Percentiles rank a stretch among this genome's conserved stretches.
These are phyloP conservation scores for Bucco capensis DNA, from an alignment of 2,113 vertebrate genomes.

Conservation along the genomic window DNA sequence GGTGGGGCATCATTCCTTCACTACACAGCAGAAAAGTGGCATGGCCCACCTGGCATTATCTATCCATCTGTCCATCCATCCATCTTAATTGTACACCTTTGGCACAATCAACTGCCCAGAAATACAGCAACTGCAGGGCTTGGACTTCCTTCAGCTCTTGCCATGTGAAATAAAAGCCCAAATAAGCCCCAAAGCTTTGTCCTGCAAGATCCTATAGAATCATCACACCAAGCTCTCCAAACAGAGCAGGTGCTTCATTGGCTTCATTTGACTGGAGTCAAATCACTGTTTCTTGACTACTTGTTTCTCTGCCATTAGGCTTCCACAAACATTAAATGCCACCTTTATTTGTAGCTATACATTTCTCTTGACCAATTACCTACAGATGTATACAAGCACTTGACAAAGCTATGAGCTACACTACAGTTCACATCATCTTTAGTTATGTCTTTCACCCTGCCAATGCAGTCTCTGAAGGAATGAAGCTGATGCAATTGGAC, in stretches of 20 bases:
- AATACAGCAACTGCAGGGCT: background rate
- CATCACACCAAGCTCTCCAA: background rate
- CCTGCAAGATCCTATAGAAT: background rate
- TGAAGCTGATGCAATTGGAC: background rate
- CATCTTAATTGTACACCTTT: background rate
- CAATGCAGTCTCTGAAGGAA: background rate
- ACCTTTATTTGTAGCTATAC: background rate
- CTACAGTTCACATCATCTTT: background rate
- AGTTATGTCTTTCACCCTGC: background rate
- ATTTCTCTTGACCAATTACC: background rate
- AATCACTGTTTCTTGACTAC: background rate
- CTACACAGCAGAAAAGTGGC: background rate
- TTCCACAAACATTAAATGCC: background rate
- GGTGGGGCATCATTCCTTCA: background rate
- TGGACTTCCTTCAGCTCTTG: background rate
- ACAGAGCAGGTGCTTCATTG: fast-evolving
- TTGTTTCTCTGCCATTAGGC: background rate
- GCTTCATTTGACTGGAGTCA: background rate
- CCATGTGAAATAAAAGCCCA: background rate
- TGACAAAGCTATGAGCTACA: background rate
- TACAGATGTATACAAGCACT: background rate
- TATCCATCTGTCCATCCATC: background rate
- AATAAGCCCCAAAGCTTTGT: background rate
- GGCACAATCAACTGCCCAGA: background rate
- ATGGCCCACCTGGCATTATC: background rate